Conservation (phyloP, 2,888 invertebrate species). For the Melanophora roralis region DNA sequence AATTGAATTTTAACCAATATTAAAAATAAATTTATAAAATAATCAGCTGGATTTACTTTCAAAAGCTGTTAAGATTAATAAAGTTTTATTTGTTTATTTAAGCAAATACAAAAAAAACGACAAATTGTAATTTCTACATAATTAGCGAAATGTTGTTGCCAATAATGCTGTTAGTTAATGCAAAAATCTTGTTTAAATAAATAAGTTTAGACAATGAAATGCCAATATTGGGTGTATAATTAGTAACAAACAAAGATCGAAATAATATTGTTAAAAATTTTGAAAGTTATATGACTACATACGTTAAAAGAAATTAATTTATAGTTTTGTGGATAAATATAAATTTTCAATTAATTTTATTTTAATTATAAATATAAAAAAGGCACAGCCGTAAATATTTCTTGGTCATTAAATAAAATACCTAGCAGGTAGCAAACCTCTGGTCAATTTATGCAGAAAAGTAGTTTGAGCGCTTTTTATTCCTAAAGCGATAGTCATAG, state of each 20-base stretch:
- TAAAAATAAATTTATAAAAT: conserved; percentile 9
- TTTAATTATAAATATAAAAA: too few species aligned
- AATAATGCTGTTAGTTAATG: background rate
- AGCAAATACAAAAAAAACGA: background rate
- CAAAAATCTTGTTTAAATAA: background rate
- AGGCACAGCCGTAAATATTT: too few species aligned
- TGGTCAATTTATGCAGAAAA: too few species aligned
- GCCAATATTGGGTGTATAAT: background rate
- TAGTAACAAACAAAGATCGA: background rate
- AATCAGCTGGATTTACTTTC: background rate
- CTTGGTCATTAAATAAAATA: too few species aligned
- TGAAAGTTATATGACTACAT: background rate
- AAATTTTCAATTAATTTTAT: too few species aligned
- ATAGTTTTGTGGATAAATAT: too few species aligned
- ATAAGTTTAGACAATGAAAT: background rate
- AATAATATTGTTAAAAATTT: background rate
- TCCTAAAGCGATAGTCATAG: too few species aligned
- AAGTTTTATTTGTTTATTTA: conserved; percentile 19
- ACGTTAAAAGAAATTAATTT: too few species aligned
- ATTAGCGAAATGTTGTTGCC: conserved; percentile 4
- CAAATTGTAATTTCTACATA: background rate
- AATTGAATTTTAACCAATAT: background rate
- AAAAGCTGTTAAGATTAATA: background rate
- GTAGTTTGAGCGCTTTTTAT: too few species aligned
- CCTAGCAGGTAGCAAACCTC: too few species aligned